Evolutionary conservation across 2,113 vertebrate genomes (phyloP).

Genomic region (Echinops telfairi): DNA sequence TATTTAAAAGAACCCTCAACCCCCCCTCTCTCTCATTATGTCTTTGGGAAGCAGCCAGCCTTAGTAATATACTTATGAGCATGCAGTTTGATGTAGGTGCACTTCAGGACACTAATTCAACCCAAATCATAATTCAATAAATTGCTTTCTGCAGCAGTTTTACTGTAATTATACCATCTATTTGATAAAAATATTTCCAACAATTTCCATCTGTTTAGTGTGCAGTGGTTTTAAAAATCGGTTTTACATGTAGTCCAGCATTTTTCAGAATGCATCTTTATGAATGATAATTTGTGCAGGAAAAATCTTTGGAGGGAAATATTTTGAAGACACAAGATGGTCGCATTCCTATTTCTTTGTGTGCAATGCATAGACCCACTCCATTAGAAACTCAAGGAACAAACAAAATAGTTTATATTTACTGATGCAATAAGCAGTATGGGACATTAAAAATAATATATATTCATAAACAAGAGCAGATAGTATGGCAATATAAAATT

Average conservation of each 20-base stretch:
- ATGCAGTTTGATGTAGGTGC: not conserved
- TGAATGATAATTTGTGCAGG: not conserved
- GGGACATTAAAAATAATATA: slow-evolving; percentile 55
- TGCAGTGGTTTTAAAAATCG: not conserved
- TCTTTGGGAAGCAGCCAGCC: not conserved
- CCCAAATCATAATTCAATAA: not conserved
- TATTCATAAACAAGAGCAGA: slow-evolving; percentile 58
- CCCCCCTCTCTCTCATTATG: not conserved
- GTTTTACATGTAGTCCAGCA: not conserved
- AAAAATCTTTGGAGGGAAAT: slow-evolving; percentile 36
- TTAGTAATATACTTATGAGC: not conserved
- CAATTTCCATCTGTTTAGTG: not conserved
- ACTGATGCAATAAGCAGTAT: not conserved
- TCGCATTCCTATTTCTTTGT: not conserved
- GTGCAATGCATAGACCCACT: not conserved
- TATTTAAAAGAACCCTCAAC: not conserved
- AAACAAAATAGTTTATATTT: not conserved
- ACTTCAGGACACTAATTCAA: not conserved
- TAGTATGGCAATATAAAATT: slow-evolving; percentile 9
- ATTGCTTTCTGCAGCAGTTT: not conserved
- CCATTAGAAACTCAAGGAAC: slow-evolving; percentile 33
- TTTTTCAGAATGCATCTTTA: slow-evolving; percentile 1
- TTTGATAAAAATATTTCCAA: not conserved
- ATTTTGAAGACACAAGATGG: not conserved
- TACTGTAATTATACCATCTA: not conserved